Percentiles rank a stretch among this genome's conserved stretches.
phyloP scores from a whole-genome alignment of 2,888 invertebrate genomes.

The Drosophila nr. fundita region DNA sequence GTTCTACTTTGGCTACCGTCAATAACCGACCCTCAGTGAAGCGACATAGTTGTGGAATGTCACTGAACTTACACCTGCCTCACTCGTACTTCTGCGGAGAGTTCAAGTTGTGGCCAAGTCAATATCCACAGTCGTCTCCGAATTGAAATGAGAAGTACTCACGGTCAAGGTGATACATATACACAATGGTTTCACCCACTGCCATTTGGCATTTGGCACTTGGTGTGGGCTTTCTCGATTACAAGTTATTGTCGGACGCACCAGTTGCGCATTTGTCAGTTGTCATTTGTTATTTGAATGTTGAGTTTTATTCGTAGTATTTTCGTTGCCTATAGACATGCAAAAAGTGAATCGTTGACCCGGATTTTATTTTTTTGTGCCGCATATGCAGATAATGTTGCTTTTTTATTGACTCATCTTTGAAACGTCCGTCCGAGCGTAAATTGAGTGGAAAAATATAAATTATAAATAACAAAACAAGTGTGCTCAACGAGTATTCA shows the following conservation, averaged over 20 bases:
- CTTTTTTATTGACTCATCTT: background rate
- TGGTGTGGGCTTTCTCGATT: conserved; percentile 42
- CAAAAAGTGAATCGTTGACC: conserved; percentile 28
- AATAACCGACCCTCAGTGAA: conserved; percentile 2
- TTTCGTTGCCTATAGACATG: conserved; percentile 1
- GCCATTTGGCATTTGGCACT: conserved; percentile 3
- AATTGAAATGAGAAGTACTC: conserved; percentile 24
- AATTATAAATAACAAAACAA: background rate
- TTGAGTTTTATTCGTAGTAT: conserved; percentile 12
- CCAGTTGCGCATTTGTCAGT: conserved; percentile 18
- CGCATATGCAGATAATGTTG: background rate
- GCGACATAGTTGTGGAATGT: background rate
- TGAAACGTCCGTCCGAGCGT: background rate
- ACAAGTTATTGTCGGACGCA: conserved; percentile 12
- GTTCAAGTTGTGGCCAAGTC: conserved; percentile 18
- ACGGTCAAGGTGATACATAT: conserved; percentile 52
- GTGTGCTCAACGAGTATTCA: background rate
- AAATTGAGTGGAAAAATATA: background rate
- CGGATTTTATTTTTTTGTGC: background rate
- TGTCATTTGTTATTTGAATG: background rate
- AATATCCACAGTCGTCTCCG: conserved; percentile 1
- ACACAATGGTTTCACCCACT: conserved; percentile 25
- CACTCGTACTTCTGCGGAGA: conserved; percentile 8
- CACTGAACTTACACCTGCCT: conserved; percentile 8
- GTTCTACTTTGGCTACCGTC: background rate